Percentiles rank a stretch among this genome's conserved stretches.
These are phyloP conservation scores for human DNA, from an alignment of 2,113 vertebrate species.

Conservation along the genomic window GRCh38 chr5:119162501-119163000, in stretches of 20 bases:
- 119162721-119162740: neutral
- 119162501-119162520: neutral
- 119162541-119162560: neutral
- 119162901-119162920: neutral
- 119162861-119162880: neutral
- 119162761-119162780: neutral
- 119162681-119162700: neutral
- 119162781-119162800: conserved; percentile 2
- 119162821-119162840: neutral
- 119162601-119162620: neutral
- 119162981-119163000: neutral
- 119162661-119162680: neutral
- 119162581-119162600: neutral
- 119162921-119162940: neutral
- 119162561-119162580: neutral
- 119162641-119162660: neutral
- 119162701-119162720: neutral
- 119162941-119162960: neutral
- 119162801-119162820: neutral
- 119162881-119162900: neutral
- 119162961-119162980: neutral
- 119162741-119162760: conserved; percentile 7
- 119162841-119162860: neutral
- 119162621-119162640: neutral
- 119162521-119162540: neutral